Evolutionary conservation across 2,113 vertebrate species (phyloP), one percentile per base, ranked within the genome.

Genomic region (Oncorhynchus kisutch): DNA sequence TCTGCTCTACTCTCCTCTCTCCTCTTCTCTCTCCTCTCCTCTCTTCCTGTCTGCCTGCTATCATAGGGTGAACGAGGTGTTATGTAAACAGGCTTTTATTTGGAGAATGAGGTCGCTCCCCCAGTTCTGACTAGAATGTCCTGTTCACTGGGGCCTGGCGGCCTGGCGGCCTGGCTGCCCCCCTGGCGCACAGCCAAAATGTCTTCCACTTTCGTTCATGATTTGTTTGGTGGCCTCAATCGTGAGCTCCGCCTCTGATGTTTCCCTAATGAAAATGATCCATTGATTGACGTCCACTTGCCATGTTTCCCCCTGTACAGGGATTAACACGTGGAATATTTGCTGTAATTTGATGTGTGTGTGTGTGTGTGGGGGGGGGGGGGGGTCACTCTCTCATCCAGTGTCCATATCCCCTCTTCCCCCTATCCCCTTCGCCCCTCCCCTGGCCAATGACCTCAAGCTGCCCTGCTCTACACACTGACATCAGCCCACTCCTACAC

Each of bases 71-170:
- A 87, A 84, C 84, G 86, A 88, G 80, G 87, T 88, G 86, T 93
- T 92, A 92, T 89, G 89, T 92, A 92, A 93, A 92, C 86, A 83
- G 67, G 74, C 84, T 88, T 86, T 87, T 88, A 91, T 90, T 88
- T 54, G 78, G 86, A 88, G 90, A 91, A 90, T 91, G 84, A 91
- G 88, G 82, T 90, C 87, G 86, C 82, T 87, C 81, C 81, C 81
- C 80, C 45, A 81, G 90, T 90, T 88, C 90, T 91, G 89, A 90
- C 77, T 87, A 89, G 89, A 88, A 91, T 90, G 84, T 78, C 84
- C 85, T 83, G 64, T 7, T 82, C 51, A 14, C 16, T 54, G 51
- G 51, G 51, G 13, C 51, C 51, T 18, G 51, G 16, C 51, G 51
- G 13, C 51, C 51, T 18, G 51, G 16, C 51, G 16, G 12, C 51